Conservation (phyloP, 2,888 invertebrate genomes). For the Cheilosia grossa region DNA sequence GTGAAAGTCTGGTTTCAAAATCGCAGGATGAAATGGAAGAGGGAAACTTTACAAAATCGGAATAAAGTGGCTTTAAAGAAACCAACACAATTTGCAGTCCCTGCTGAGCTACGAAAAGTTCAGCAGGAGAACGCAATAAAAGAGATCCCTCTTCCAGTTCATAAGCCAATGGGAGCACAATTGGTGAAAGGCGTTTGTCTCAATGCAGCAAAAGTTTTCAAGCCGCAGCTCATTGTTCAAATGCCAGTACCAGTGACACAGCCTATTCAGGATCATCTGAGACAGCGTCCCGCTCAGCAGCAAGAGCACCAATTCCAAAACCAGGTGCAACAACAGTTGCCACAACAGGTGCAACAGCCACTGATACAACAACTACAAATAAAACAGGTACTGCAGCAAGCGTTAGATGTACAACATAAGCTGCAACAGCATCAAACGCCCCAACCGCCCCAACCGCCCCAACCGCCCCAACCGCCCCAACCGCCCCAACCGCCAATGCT, state of each 20-base stretch:
- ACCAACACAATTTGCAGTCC: too few relatives aligned
- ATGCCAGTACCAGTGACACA: neutral
- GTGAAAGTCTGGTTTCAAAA: constrained; percentile 95
- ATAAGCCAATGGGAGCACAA: constrained; percentile 11
- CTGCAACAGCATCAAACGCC: too few relatives aligned
- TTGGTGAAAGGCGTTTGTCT: neutral
- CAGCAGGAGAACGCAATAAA: too few relatives aligned
- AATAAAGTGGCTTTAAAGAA: neutral
- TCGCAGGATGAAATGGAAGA: constrained; percentile 90
- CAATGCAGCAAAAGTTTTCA: neutral
- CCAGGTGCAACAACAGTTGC: too few relatives aligned
- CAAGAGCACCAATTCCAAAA: too few relatives aligned
- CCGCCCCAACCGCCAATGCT: too few relatives aligned
- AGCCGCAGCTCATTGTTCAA: constrained; percentile 8
- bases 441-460: too few relatives aligned
- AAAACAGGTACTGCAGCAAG: neutral
- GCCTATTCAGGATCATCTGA: neutral
- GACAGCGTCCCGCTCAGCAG: too few relatives aligned
- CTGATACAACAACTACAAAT: too few relatives aligned
- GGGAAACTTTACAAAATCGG: constrained; percentile 44
- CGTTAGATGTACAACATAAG: too few relatives aligned
- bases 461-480: too few relatives aligned
- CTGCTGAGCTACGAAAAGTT: too few relatives aligned
- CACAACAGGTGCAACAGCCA: neutral
- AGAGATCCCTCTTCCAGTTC: neutral